Evolutionary conservation across 2,888 invertebrate genomes (phyloP).

Genomic region (Omphaloscelis lunosa): DNA sequence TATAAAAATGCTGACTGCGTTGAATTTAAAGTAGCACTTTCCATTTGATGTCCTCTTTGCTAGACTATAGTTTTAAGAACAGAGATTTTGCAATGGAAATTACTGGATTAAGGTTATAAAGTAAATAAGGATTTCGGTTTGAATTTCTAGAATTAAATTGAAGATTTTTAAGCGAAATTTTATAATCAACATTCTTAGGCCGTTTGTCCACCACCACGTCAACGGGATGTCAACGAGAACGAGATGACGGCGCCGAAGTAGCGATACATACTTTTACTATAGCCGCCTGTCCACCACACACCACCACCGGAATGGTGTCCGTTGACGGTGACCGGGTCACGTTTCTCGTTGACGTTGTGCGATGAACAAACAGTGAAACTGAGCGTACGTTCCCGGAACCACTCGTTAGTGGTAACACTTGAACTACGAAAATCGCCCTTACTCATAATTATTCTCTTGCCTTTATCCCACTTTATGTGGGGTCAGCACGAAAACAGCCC

Average conservation of each 20-base stretch:
- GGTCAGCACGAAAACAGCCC: background rate
- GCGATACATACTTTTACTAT: too few species aligned
- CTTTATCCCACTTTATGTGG: too few species aligned
- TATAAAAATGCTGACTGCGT: slow-evolving; percentile 43
- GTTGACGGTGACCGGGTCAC: too few species aligned
- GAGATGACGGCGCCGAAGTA: too few species aligned
- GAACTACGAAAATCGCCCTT: background rate
- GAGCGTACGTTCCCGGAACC: too few species aligned
- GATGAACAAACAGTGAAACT: too few species aligned
- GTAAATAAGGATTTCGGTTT: slow-evolving; percentile 28
- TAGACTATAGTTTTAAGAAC: slow-evolving; percentile 44
- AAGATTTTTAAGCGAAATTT: background rate
- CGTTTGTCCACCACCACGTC: too few species aligned
- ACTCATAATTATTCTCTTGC: background rate
- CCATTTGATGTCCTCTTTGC: slow-evolving; percentile 32
- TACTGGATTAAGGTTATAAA: slow-evolving; percentile 27
- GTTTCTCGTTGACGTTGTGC: too few species aligned
- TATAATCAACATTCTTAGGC: background rate
- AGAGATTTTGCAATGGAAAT: slow-evolving; percentile 38
- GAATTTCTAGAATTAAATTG: slow-evolving; percentile 3
- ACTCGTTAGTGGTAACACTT: too few species aligned
- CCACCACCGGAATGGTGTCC: too few species aligned
- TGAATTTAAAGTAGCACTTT: slow-evolving; percentile 50
- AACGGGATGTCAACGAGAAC: too few species aligned
- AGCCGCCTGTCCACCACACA: too few species aligned